These are phyloP conservation scores for Drosophila atroscutellata DNA, from an alignment of 2,888 invertebrate species.

Conservation along the genomic window DNA sequence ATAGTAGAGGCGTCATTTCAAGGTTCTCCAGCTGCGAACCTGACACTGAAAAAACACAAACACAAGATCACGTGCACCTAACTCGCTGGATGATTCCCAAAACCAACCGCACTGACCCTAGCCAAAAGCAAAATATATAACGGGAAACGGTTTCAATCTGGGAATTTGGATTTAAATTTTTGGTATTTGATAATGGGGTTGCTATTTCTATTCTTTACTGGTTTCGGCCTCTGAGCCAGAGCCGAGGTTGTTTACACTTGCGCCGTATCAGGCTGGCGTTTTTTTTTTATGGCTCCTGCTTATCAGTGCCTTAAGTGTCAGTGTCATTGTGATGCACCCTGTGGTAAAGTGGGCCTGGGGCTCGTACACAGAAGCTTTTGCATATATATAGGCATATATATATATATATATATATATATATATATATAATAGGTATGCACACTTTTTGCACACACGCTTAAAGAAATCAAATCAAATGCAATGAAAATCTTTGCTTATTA, in stretches of 20 bases:
- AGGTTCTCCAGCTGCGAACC: conserved; percentile 57
- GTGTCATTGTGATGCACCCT: conserved; percentile 65
- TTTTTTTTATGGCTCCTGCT: conserved; percentile 51
- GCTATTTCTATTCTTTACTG: conserved; percentile 13
- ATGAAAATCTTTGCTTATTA: background rate
- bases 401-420: background rate
- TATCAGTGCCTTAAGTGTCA: conserved; percentile 64
- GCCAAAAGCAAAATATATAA: conserved; percentile 27
- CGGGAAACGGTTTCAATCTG: background rate
- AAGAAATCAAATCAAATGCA: background rate
- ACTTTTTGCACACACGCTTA: background rate
- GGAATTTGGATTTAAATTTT: background rate
- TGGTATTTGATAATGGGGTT: background rate
- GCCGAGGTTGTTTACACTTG: conserved; percentile 66
- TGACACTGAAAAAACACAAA: conserved; percentile 61
- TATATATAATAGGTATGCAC: background rate
- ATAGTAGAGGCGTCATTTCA: conserved; percentile 41
- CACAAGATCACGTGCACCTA: conserved; percentile 59
- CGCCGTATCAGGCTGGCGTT: conserved; percentile 48
- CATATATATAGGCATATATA: background rate
- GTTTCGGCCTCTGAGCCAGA: conserved; percentile 41
- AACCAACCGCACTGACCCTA: conserved; percentile 44
- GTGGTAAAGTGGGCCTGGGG: conserved; percentile 64
- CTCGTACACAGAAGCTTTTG: conserved; percentile 9
- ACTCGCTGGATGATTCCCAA: background rate